Base-by-base conservation (phyloP, 2,113 vertebrate genomes). In the Brachyhypopomus gauderio region DNA sequence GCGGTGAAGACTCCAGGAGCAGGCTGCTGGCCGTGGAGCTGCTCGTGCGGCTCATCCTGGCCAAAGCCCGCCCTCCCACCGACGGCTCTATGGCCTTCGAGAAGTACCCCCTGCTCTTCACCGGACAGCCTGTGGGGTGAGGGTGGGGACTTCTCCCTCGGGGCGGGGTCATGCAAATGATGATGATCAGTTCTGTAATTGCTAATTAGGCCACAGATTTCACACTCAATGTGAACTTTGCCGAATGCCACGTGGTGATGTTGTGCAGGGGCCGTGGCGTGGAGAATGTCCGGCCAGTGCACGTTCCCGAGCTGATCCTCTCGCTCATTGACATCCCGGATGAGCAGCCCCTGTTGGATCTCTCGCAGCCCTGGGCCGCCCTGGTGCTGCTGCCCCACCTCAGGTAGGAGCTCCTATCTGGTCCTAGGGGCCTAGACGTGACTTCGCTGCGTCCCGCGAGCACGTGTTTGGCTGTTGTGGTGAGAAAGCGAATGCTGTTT, bases 51-150 rank as follows among this genome's bases (percentile, higher is more conserved):
- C 95, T 99, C 3, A 95, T 98, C 91, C 91, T 99, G 36, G 90
- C 91, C 83, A 99, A 99, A 94, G 97, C 97, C 52, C 91, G 94
- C 3, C 96, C 98, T 69, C 96, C 97, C 17, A 91, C 92, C 0
- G 85, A 95, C 4, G 96, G 96, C 85, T 96, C 95, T 17, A 95
- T 98, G 97, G 95, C 95, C 3, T 96, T 96, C 80, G 97, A 99
- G 85, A 98, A 95, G 60, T 99, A 99, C 89, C 97, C 97, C 17
- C 92, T 99, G 0, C 25, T 94, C 84, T 98, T 99, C 91, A 89
- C 88, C 0, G 92, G 90, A 3, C 91, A 93, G 20, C 83, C 81
- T 0, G 36, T 89, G 58, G 91, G 91, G 97, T 99, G 86, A 95
- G 88, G 23, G 11, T 3, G 14, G 4, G 9, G 22, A n/a, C n/a